phyloP scores from a whole-genome alignment of 2,797 vertebrate genomes.

The Craterocephalus amniculus region DNA sequence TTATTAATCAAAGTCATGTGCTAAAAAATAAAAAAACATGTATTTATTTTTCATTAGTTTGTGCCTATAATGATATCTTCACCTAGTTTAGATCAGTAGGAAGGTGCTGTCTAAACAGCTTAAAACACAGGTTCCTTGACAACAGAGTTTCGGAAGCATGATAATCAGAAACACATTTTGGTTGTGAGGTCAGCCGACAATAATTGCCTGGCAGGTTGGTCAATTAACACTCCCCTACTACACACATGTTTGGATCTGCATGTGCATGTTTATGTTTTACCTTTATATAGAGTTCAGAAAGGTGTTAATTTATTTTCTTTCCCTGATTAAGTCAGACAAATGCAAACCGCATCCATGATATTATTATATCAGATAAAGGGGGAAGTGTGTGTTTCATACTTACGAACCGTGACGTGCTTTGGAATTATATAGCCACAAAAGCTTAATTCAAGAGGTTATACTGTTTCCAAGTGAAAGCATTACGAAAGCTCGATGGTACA shows the following conservation, averaged over 20 bases:
- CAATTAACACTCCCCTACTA: constrained; percentile 73
- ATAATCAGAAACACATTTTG: constrained; percentile 78
- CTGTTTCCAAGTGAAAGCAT: constrained; percentile 45
- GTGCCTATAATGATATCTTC: constrained; percentile 65
- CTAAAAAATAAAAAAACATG: too few species aligned
- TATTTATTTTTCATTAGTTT: constrained; percentile 66
- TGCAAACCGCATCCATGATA: constrained; percentile 54
- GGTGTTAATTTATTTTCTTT: constrained; percentile 67
- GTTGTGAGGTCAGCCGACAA: constrained; percentile 76
- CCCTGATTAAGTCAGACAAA: constrained; percentile 41
- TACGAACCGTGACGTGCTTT: constrained; percentile 53
- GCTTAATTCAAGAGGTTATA: constrained; percentile 69
- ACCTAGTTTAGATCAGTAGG: constrained; percentile 62
- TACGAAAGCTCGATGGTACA: constrained; percentile 54
- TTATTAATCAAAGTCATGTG: too few species aligned
- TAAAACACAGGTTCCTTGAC: constrained; percentile 69
- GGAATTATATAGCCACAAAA: constrained; percentile 64
- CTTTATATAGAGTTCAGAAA: constrained; percentile 38
- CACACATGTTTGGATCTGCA: constrained; percentile 63
- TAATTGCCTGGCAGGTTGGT: constrained; percentile 77
- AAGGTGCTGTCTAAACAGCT: constrained; percentile 74
- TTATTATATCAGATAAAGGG: constrained; percentile 52
- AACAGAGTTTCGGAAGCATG: constrained; percentile 68
- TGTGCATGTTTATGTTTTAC: constrained; percentile 65
- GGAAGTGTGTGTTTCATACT: constrained; percentile 48